Evolutionary conservation across 1,140 invertebrate genomes (phyloP), one percentile per base, ranked within the genome.

Genomic region (Contarinia nasturtii): DNA sequence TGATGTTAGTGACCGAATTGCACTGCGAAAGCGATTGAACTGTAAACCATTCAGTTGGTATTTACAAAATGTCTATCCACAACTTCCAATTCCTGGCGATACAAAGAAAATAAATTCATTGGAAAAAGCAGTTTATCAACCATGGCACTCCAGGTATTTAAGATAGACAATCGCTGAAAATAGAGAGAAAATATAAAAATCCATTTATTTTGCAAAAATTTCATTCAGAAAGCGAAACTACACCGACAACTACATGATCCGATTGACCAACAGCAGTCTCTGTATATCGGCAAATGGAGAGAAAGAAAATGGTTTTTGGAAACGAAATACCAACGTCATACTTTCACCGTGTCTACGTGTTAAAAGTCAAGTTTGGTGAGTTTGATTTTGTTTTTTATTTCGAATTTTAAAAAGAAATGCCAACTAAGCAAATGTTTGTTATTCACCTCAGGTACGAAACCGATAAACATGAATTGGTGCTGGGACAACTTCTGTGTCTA

Each of bases 21-120:
- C 70, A 42, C 63, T 94, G 10, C 67, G 88, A 2, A 67, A 82
- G 48, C 63, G 67, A 20, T 64, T 94, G 1, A 67, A 82, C 3
- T 97, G 94, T 62, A 79, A 88, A 50, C 73, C 77, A 47, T 98
- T 98, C 60, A 71, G 80, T 33, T 98, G 94, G 94, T 98, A 95
- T 58, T 67, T 98, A 50, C 77, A 93, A 43, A 85, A 84, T 58
- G 73, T 98, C 5, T 94, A 93, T 63, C 89, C 88, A 0, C 84
- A 91, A 61, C 57, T 90, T 44, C 69, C 73, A 36, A 55, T 78
- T 14, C 78, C 80, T 0, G 73, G 73, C 17, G 76, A 84, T 47
- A 69, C 67, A 36, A 60, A 60, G 44, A 69, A 67, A 52, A 37
- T 72, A 0, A 50, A 42, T 3, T 57, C 66, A 38, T 61, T 61